Conservation (phyloP, 1,140 invertebrate species). For the Helicoverpa zea region DNA sequence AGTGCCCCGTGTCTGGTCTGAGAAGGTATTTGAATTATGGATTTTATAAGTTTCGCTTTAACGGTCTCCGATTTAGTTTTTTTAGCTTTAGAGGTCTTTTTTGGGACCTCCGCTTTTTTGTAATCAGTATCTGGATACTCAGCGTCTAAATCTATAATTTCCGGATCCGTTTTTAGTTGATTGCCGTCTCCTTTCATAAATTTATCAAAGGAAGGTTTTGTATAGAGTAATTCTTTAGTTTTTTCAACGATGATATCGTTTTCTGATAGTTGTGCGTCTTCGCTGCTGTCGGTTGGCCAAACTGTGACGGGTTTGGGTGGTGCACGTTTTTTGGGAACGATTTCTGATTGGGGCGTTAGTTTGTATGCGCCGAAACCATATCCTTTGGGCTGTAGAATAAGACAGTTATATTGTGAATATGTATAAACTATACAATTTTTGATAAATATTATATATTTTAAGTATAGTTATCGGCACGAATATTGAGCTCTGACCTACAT, state of each 20-base stretch:
- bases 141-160: neutral
- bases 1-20: too few relatives aligned
- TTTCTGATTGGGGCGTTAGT: too few relatives aligned
- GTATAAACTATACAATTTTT: too few relatives aligned
- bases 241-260: neutral
- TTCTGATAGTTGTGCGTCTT: neutral
- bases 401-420: neutral
- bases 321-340: neutral
- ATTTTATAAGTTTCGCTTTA: too few relatives aligned
- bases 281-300: neutral
- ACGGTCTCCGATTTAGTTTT: too few relatives aligned
- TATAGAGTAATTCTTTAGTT: neutral
- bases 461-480: too few relatives aligned
- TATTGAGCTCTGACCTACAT: too few relatives aligned
- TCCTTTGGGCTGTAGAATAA: neutral
- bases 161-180: neutral
- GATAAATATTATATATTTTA: too few relatives aligned
- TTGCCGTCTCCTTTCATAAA: neutral
- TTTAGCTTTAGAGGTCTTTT: too few relatives aligned
- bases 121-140: too few relatives aligned
- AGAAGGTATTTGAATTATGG: too few relatives aligned
- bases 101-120: too few relatives aligned
- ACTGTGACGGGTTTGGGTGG: neutral
- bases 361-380: neutral
- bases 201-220: neutral